These are phyloP conservation scores for Imbricaverruca yamaguchii DNA, from an alignment of 2,888 invertebrate species.

Conservation along the genomic window DNA sequence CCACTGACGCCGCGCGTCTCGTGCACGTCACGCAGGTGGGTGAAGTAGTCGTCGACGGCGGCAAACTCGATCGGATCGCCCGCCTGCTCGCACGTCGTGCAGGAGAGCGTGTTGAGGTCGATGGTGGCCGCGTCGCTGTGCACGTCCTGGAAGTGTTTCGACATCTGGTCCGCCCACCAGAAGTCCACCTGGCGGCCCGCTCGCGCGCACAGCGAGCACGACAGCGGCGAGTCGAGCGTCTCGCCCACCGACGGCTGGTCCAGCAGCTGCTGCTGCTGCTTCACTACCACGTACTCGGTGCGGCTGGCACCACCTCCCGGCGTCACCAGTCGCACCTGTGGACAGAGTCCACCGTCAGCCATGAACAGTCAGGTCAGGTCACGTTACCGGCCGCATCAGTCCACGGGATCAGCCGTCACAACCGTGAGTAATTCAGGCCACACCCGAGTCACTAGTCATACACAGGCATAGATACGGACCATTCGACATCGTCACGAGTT, in stretches of 20 bases:
- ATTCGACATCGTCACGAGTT: too few relatives aligned
- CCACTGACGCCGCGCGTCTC: slow-evolving; percentile 21
- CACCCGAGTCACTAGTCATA: too few relatives aligned
- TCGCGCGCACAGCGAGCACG: slow-evolving; percentile 16
- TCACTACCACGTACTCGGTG: neutral
- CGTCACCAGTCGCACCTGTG: slow-evolving; percentile 9
- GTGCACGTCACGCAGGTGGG: slow-evolving; percentile 27
- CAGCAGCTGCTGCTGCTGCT: neutral
- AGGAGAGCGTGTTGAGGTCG: slow-evolving; percentile 6
- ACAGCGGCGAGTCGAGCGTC: neutral
- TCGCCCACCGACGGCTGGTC: neutral
- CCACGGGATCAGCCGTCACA: too few relatives aligned
- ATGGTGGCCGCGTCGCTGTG: slow-evolving; percentile 12
- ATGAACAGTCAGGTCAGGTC: too few relatives aligned
- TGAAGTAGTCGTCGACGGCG: slow-evolving; percentile 8
- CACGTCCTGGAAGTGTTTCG: neutral
- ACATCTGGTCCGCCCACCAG: slow-evolving; percentile 18
- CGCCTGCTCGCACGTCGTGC: neutral
- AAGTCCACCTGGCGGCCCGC: neutral
- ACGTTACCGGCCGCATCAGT: too few relatives aligned
- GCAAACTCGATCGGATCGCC: slow-evolving; percentile 7
- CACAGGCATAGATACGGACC: too few relatives aligned
- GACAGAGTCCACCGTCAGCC: neutral
- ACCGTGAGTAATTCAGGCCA: too few relatives aligned
- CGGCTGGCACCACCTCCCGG: neutral